A percentile compares a stretch with the other conserved stretches of the same genome.
phyloP scores from a whole-genome alignment of 2,888 invertebrate genomes.

The Coelopa pilipes region DNA sequence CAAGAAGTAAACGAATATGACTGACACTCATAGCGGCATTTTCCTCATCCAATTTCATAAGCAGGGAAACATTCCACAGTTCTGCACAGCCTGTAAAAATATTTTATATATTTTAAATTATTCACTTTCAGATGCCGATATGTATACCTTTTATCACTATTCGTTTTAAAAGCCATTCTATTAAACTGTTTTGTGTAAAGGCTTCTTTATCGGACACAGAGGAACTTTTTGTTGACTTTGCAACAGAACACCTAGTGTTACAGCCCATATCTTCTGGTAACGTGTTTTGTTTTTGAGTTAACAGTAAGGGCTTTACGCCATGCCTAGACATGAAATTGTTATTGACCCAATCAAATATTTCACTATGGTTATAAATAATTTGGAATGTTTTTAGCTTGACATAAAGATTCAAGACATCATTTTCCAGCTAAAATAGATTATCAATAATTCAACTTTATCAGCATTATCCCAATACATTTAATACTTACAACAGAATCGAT shows the following conservation, averaged over 20 bases:
- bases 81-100: constrained; percentile 70
- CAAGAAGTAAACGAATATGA: constrained; percentile 71
- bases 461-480: no score
- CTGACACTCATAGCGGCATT: constrained; percentile 72
- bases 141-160: constrained; percentile 71
- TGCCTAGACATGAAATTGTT: constrained; percentile 70
- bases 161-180: constrained; percentile 69
- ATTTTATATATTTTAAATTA: background rate
- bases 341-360: constrained; percentile 71
- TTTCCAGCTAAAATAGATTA: constrained; percentile 64
- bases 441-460: no score
- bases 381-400: constrained; percentile 77
- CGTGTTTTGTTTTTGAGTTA: constrained; percentile 54
- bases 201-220: constrained; percentile 35
- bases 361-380: constrained; percentile 75
- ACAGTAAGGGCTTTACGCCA: constrained; percentile 49
- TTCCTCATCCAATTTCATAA: constrained; percentile 68
- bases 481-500: constrained; percentile 70
- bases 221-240: constrained; percentile 17
- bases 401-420: constrained; percentile 74
- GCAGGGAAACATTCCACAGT: constrained; percentile 72
- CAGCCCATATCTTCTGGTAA: constrained; percentile 52
- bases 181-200: constrained; percentile 48
- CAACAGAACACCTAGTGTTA: constrained; percentile 36
- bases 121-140: background rate